Percentiles rank a stretch among this genome's conserved stretches.
phyloP scores from a whole-genome alignment of 2,888 invertebrate species.

The Patella pellucida region DNA sequence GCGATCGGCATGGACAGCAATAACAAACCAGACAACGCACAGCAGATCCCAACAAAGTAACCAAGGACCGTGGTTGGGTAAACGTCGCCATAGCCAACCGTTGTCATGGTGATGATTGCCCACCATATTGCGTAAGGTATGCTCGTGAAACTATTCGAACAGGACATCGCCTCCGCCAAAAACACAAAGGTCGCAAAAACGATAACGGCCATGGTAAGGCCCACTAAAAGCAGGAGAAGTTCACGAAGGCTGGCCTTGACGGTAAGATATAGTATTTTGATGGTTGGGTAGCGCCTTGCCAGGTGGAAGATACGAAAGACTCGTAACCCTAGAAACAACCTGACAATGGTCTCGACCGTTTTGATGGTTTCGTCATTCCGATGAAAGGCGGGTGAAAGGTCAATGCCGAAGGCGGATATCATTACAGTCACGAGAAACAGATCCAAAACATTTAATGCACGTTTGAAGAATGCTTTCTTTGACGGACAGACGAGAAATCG shows the following conservation, averaged over 20 bases:
- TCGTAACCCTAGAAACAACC: conserved; percentile 41
- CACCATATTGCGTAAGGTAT: conserved; percentile 52
- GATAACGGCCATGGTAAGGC: conserved; percentile 46
- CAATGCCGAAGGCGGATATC: conserved; percentile 35
- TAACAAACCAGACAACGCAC: conserved; percentile 55
- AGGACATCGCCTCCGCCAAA: conserved; percentile 46
- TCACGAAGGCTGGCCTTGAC: conserved; percentile 45
- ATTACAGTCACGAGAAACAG: conserved; percentile 40
- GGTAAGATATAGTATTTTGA: conserved; percentile 50
- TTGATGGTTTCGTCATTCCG: conserved; percentile 23
- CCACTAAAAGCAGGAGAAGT: conserved; percentile 44
- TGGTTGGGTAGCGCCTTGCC: conserved; percentile 46
- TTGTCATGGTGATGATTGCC: conserved; percentile 56
- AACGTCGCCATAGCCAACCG: conserved; percentile 58
- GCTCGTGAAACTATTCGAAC: conserved; percentile 35
- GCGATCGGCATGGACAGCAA: conserved; percentile 56
- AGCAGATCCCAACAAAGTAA: conserved; percentile 49
- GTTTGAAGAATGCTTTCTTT: conserved; percentile 35
- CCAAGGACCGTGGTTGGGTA: conserved; percentile 45
- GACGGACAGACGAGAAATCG: conserved; percentile 45
- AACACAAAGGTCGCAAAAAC: conserved; percentile 52
- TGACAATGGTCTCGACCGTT: conserved; percentile 39
- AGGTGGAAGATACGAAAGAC: conserved; percentile 49
- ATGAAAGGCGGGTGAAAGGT: conserved; percentile 25
- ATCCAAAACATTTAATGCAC: conserved; percentile 45